A percentile compares a stretch with the other conserved stretches of the same genome.
Conservation (phyloP, 2,113 vertebrate species). For the Chiloscyllium plagiosum region DNA sequence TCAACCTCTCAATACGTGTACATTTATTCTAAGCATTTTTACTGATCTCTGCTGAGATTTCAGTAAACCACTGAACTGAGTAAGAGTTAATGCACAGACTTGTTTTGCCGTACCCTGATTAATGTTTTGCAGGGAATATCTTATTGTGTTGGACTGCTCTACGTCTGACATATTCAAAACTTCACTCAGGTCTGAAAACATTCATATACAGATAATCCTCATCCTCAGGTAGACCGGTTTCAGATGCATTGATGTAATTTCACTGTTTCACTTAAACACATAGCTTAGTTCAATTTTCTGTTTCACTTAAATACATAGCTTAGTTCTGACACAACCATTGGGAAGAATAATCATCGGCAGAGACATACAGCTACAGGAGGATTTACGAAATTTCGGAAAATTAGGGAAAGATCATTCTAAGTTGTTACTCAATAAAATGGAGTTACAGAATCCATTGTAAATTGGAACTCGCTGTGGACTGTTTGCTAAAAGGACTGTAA, state of each 20-base stretch:
- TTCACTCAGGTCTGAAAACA: not conserved
- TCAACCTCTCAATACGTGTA: no score
- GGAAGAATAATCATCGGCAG: no score
- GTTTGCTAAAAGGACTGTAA: no score
- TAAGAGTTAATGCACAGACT: not conserved
- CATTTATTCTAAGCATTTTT: not conserved
- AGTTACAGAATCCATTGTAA: no score
- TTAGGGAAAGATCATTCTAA: no score
- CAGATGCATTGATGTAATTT: not conserved
- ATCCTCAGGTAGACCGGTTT: not conserved
- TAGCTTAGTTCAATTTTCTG: not conserved
- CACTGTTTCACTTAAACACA: not conserved
- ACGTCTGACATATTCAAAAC: not conserved
- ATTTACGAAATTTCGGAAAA: no score
- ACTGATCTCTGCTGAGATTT: not conserved
- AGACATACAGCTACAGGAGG: no score
- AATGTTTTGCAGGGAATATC: not conserved
- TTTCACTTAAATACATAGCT: not conserved
- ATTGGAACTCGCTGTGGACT: no score
- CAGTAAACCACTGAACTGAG: not conserved
- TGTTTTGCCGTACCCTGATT: not conserved
- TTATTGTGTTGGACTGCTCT: not conserved
- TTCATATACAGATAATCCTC: not conserved
- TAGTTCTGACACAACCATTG: no score
- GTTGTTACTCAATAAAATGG: no score